phyloP scores from a whole-genome alignment of 1,140 invertebrate genomes.

The Planococcus citri region DNA sequence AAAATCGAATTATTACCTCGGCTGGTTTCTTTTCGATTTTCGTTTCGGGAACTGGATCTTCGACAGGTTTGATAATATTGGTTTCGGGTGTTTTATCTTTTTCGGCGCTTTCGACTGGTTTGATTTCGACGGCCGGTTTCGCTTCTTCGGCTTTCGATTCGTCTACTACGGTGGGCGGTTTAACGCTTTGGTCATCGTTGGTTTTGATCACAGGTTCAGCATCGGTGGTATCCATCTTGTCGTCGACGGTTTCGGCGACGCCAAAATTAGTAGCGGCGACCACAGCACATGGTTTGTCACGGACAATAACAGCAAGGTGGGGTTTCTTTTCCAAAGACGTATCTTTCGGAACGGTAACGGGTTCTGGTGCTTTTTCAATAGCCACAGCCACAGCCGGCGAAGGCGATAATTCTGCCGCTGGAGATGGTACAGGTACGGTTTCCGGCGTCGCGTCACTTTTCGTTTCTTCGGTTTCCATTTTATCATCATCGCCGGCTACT shows the following conservation, averaged over 20 bases:
- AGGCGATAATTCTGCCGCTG: too few relatives aligned
- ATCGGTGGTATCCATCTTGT: not conserved
- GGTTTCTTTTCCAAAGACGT: not conserved
- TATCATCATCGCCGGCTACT: not conserved
- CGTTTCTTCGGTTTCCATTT: not conserved
- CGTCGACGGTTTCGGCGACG: too few relatives aligned
- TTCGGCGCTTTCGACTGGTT: not conserved
- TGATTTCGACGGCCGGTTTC: not conserved
- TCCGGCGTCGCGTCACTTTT: too few relatives aligned
- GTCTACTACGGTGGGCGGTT: too few relatives aligned
- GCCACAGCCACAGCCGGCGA: too few relatives aligned
- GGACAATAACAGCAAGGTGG: too few relatives aligned
- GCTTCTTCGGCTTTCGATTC: conserved; percentile 4
- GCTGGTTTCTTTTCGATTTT: conserved; percentile 10
- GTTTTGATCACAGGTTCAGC: not conserved
- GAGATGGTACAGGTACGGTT: too few relatives aligned
- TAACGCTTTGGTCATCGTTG: not conserved
- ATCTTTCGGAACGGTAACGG: too few relatives aligned
- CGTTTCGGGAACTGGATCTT: not conserved
- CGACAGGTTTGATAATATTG: conserved; percentile 8
- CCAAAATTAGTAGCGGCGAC: too few relatives aligned
- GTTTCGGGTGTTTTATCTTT: conserved; percentile 18
- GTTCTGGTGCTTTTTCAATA: too few relatives aligned
- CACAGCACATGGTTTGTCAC: too few relatives aligned
- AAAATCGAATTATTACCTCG: not conserved